A percentile compares a stretch with the other conserved stretches of the same genome.
Evolutionary conservation across 2,113 vertebrate genomes (phyloP).

Genomic region (Heptranchias perlo): DNA sequence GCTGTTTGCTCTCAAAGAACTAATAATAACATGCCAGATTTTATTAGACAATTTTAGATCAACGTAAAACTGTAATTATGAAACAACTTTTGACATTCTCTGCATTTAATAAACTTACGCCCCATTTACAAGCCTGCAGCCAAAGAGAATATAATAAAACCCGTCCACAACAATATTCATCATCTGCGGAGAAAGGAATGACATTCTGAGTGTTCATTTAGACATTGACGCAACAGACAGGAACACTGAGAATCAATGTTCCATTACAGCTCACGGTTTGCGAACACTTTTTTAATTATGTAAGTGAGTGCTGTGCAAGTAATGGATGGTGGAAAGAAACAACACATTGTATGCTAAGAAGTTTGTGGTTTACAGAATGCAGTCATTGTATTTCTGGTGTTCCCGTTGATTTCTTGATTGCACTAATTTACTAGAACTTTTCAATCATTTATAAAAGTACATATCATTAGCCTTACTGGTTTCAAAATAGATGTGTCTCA

Average conservation of each 20-base stretch:
- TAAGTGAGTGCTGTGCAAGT: background rate
- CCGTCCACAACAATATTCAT: background rate
- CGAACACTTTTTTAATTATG: background rate
- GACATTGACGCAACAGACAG: background rate
- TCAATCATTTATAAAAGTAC: background rate
- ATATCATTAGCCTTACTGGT: background rate
- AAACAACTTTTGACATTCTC: background rate
- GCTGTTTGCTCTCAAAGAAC: too few relatives aligned
- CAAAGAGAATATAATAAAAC: background rate
- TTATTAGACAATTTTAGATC: too few relatives aligned
- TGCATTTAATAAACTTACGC: background rate
- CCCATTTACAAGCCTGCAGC: background rate
- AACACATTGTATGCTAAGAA: background rate
- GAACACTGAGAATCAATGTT: background rate
- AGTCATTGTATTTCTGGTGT: background rate
- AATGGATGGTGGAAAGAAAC: background rate
- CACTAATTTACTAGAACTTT: background rate
- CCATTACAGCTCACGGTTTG: background rate
- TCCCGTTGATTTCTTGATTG: background rate
- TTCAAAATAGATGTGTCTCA: background rate
- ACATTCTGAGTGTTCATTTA: background rate
- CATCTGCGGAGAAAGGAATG: too few relatives aligned
- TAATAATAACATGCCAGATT: too few relatives aligned
- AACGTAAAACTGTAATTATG: background rate
- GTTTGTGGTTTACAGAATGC: background rate